phyloP scores from a whole-genome alignment of 2,113 vertebrate species.

The Campylorhamphus procurvoides region DNA sequence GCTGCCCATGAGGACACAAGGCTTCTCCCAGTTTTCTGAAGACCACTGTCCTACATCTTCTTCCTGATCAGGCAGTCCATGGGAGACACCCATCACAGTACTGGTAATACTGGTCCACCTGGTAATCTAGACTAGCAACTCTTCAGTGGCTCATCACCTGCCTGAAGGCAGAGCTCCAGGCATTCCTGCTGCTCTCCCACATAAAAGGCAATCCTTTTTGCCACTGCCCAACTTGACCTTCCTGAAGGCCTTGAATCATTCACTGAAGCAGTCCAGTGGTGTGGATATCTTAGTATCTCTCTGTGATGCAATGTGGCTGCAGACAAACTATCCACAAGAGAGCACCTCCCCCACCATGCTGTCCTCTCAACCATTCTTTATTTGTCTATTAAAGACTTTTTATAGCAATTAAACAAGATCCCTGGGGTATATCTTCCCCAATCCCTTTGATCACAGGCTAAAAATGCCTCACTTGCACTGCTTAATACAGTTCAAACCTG shows the following conservation, averaged over 20 bases:
- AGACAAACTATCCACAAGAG: not conserved
- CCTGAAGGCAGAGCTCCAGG: not conserved
- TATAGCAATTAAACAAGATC: constrained; percentile 4
- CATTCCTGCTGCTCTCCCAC: not conserved
- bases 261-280: not conserved
- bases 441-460: not conserved
- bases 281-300: not conserved
- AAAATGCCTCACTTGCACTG: not conserved
- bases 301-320: not conserved
- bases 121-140: not conserved
- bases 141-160: not conserved
- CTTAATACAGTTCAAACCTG: not conserved
- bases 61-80: not conserved
- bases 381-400: not conserved
- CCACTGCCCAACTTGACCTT: not conserved
- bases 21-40: not conserved
- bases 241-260: not conserved
- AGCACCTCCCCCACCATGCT: not conserved
- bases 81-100: not conserved
- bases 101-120: not conserved
- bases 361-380: not conserved
- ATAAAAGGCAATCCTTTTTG: not conserved
- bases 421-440: not conserved
- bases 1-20: not conserved
- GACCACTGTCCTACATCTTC: not conserved